Conservation (phyloP, 2,888 invertebrate species). For the Acrocera orbiculus region DNA sequence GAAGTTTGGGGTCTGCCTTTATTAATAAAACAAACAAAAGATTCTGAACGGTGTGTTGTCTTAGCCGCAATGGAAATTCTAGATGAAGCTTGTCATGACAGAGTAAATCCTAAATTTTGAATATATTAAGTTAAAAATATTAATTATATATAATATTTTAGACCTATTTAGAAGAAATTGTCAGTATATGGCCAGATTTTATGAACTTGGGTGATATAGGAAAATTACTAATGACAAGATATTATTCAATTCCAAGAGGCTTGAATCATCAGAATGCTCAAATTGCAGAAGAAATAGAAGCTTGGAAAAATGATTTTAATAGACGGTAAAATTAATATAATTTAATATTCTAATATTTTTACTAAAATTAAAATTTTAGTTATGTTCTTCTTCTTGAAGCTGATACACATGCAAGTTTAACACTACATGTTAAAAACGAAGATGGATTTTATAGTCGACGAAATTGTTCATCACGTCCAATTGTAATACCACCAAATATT, state of each 20-base stretch:
- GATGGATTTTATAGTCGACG: constrained; percentile 57
- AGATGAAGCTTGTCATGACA: constrained; percentile 85
- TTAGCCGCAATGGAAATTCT: constrained; percentile 64
- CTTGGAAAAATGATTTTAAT: constrained; percentile 60
- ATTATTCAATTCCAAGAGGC: constrained; percentile 55
- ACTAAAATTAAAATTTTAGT: constrained; percentile 24
- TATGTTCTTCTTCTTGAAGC: constrained; percentile 84
- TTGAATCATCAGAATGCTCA: constrained; percentile 46
- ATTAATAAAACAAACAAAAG: constrained; percentile 69
- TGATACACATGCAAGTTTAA: constrained; percentile 71
- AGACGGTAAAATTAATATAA: constrained; percentile 36
- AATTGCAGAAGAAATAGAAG: constrained; percentile 53
- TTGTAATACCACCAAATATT: constrained; percentile 33
- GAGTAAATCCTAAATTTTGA: constrained; percentile 35
- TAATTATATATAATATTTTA: constrained; percentile 18
- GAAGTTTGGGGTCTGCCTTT: constrained; percentile 75
- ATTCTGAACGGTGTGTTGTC: constrained; percentile 62
- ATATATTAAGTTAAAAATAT: background rate
- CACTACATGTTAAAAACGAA: constrained; percentile 63
- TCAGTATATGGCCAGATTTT: constrained; percentile 52
- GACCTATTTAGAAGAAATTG: constrained; percentile 57
- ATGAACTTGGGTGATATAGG: constrained; percentile 59
- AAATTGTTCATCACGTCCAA: constrained; percentile 40
- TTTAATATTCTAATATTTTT: background rate
- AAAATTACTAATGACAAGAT: constrained; percentile 53